Percentiles rank a stretch among this genome's conserved stretches.
Conservation (phyloP, 2,888 invertebrate species). For the Camptogramma bilineatum region DNA sequence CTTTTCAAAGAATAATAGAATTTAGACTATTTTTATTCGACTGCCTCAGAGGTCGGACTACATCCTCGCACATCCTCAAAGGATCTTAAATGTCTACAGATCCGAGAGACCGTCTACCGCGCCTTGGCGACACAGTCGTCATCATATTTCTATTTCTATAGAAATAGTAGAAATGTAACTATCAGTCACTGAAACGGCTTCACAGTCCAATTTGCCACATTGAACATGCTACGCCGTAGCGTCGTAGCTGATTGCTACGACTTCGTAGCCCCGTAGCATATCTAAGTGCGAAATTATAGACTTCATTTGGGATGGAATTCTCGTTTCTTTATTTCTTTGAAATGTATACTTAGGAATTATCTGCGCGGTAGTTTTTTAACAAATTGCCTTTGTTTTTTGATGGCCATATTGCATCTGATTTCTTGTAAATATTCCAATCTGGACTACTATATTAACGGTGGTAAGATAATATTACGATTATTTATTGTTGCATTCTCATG, state of each 20-base stretch:
- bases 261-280: constrained; percentile 14
- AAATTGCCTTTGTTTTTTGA: neutral
- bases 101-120: too few species aligned
- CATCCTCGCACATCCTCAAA: too few species aligned
- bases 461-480: too few species aligned
- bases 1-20: neutral
- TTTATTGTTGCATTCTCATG: too few species aligned
- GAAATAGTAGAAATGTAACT: neutral
- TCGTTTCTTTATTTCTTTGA: constrained; percentile 28
- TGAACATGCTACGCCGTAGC: constrained; percentile 16
- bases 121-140: too few species aligned
- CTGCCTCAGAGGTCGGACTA: too few species aligned
- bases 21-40: too few species aligned
- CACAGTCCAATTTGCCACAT: neutral
- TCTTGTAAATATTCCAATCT: neutral
- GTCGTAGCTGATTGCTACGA: constrained; percentile 25
- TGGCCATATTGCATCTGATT: neutral
- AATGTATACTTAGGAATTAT: constrained; percentile 19
- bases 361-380: neutral
- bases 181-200: neutral
- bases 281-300: constrained; percentile 7
- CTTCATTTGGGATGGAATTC: constrained; percentile 17
- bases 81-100: too few species aligned
- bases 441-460: too few species aligned
- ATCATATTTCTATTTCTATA: too few species aligned